Conservation (phyloP, 2,888 invertebrate species). For the Sabatieria punctata region DNA sequence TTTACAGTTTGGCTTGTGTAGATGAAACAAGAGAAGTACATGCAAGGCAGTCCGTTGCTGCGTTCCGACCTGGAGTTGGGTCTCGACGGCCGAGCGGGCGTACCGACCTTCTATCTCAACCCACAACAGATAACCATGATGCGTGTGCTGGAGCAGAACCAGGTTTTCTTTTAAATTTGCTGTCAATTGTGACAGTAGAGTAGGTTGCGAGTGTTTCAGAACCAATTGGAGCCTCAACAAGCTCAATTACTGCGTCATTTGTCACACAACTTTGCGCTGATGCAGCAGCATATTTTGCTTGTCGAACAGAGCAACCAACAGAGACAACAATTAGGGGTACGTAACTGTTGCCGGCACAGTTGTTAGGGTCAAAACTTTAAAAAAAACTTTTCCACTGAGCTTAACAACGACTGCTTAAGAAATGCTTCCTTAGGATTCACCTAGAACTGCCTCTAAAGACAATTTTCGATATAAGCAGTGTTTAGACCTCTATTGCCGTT, state of each 20-base stretch:
- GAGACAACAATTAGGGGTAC: too few species aligned
- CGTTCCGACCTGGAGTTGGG: slow-evolving; percentile 17
- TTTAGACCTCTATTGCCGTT: too few species aligned
- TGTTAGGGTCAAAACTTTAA: too few species aligned
- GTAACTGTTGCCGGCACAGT: too few species aligned
- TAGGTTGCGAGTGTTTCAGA: not conserved
- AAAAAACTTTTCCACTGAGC: too few species aligned
- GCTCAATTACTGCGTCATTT: slow-evolving; percentile 59
- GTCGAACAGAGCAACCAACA: not conserved
- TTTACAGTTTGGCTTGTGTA: slow-evolving; percentile 7
- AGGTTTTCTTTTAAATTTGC: slow-evolving; percentile 25
- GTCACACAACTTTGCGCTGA: slow-evolving; percentile 51
- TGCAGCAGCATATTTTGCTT: slow-evolving; percentile 14
- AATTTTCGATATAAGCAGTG: too few species aligned
- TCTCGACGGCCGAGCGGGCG: slow-evolving; percentile 1
- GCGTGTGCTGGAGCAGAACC: slow-evolving; percentile 65
- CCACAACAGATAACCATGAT: slow-evolving; percentile 67
- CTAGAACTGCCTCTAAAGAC: too few species aligned
- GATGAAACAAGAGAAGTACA: slow-evolving; percentile 19
- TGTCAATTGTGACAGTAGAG: slow-evolving; percentile 31
- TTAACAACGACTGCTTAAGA: too few species aligned
- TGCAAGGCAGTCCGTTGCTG: slow-evolving; percentile 16
- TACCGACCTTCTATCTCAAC: slow-evolving; percentile 47
- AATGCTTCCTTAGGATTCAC: too few species aligned
- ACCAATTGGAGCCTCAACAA: slow-evolving; percentile 57